These are phyloP conservation scores for Neodiprion fabricii DNA, from an alignment of 1,140 invertebrate species.

Conservation along the genomic window DNA sequence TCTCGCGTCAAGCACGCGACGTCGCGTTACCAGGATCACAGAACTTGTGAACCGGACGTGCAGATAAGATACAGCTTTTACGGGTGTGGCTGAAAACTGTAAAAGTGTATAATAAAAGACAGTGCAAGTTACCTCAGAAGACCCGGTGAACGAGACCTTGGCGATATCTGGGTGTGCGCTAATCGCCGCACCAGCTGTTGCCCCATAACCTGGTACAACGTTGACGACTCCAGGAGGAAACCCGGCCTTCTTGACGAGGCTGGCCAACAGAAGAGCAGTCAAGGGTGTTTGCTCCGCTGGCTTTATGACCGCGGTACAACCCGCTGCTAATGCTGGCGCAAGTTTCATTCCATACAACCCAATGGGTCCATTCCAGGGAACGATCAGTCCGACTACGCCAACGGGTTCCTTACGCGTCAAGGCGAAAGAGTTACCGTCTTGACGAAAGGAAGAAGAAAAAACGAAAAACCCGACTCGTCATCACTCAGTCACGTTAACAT, in stretches of 20 bases:
- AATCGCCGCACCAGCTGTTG: constrained; percentile 72
- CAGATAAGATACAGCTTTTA: too few species aligned
- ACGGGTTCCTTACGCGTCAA: constrained; percentile 80
- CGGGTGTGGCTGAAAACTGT: too few species aligned
- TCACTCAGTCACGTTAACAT: background rate
- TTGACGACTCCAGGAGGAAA: constrained; percentile 76
- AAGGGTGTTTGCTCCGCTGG: constrained; percentile 82
- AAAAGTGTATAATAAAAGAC: too few species aligned
- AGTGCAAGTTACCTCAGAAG: constrained; percentile 48
- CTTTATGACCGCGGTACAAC: constrained; percentile 73
- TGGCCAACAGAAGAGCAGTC: constrained; percentile 71
- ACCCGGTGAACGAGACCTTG: constrained; percentile 78
- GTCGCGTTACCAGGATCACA: too few species aligned
- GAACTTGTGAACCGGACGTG: too few species aligned
- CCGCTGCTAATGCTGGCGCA: constrained; percentile 76
- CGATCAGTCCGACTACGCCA: constrained; percentile 81
- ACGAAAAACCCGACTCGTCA: constrained; percentile 38
- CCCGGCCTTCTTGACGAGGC: constrained; percentile 72
- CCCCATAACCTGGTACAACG: constrained; percentile 68
- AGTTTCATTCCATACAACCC: constrained; percentile 82
- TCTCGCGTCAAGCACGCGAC: too few species aligned
- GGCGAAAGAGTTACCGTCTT: constrained; percentile 63
- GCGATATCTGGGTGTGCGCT: constrained; percentile 69
- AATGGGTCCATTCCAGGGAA: constrained; percentile 85
- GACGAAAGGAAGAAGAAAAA: constrained; percentile 30